These are phyloP conservation scores for Neosilurus mollespiculum DNA, from an alignment of 2,797 vertebrate genomes.

Conservation along the genomic window DNA sequence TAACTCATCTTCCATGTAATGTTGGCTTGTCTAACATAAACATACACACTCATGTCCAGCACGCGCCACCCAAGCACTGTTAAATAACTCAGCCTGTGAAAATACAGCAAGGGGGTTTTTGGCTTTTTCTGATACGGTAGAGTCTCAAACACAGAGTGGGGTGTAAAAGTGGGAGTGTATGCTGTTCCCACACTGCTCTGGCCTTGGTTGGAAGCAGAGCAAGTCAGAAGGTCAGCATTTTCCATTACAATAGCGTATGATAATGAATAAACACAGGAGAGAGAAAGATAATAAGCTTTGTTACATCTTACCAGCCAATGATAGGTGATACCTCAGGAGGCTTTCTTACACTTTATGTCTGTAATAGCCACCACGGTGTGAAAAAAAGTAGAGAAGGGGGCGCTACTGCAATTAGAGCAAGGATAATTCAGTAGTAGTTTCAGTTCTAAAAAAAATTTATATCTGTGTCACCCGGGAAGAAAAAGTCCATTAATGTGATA, in stretches of 20 bases:
- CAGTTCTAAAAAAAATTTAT: not conserved
- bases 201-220: slow-evolving; percentile 23
- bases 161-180: slow-evolving; percentile 27
- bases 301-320: not conserved
- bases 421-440: not conserved
- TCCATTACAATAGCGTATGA: slow-evolving; percentile 44
- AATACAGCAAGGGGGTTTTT: not conserved
- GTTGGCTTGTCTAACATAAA: slow-evolving; percentile 13
- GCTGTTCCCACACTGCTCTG: slow-evolving; percentile 54
- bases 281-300: not conserved
- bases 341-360: not conserved
- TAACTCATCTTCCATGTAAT: not conserved
- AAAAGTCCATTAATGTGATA: no score
- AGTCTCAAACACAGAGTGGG: slow-evolving; percentile 40
- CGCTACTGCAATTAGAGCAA: not conserved
- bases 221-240: slow-evolving; percentile 57
- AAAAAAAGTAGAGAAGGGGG: not conserved
- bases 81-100: slow-evolving; percentile 10
- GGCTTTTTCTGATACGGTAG: not conserved
- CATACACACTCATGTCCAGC: not conserved
- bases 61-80: not conserved
- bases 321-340: not conserved
- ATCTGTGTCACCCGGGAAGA: no score
- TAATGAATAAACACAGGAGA: not conserved
- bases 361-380: not conserved